These are phyloP conservation scores for Thecocarcelia acutangulata DNA, from an alignment of 2,888 invertebrate genomes.

Conservation along the genomic window DNA sequence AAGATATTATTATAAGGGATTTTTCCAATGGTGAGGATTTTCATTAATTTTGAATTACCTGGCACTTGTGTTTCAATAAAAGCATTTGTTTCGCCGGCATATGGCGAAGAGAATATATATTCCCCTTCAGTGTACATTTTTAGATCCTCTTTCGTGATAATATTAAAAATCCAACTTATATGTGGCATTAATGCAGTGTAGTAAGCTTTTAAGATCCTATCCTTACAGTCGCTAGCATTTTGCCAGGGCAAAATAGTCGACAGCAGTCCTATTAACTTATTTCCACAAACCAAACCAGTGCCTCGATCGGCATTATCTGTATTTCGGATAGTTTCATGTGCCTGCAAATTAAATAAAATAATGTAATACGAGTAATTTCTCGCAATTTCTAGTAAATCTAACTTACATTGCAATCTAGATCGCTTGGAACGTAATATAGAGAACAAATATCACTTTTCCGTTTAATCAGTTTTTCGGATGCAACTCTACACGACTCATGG, in stretches of 20 bases:
- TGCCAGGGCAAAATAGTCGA: conserved; percentile 66
- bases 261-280: conserved; percentile 69
- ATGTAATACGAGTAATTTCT: not conserved
- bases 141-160: conserved; percentile 66
- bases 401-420: conserved; percentile 71
- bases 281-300: conserved; percentile 71
- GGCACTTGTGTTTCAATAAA: conserved; percentile 30
- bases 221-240: conserved; percentile 65
- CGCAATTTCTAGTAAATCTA: not conserved
- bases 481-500: conserved; percentile 64
- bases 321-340: conserved; percentile 48
- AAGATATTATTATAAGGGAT: too few species aligned
- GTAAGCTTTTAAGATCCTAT: conserved; percentile 66
- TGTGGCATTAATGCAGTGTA: conserved; percentile 70
- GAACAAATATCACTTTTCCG: conserved; percentile 72
- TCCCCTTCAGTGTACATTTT: conserved; percentile 47
- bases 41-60: too few species aligned
- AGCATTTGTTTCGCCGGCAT: conserved; percentile 58
- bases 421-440: conserved; percentile 67
- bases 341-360: conserved; percentile 49
- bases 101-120: conserved; percentile 63
- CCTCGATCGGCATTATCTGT: conserved; percentile 72
- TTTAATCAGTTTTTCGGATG: conserved; percentile 39
- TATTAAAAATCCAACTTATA: conserved; percentile 71
- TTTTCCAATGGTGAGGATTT: too few species aligned